Conservation (phyloP, 2,113 vertebrate species). For the Dipodomys merriami region DNA sequence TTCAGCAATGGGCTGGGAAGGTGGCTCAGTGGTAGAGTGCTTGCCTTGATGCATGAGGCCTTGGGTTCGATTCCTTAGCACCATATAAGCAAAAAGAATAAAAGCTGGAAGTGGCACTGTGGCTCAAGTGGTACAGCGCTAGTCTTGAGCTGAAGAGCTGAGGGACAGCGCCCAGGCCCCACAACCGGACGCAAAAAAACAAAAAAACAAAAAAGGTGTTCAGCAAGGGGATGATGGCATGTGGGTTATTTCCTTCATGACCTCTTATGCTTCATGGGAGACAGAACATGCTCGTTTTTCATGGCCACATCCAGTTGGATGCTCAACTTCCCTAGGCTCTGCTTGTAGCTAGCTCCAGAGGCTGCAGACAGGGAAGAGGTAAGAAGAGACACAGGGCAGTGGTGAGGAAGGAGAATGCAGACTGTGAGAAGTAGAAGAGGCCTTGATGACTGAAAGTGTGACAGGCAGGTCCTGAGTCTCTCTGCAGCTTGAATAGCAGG, state of each 20-base stretch:
- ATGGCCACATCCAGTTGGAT: neutral
- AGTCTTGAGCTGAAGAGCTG: too few relatives aligned
- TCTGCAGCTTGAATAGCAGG: neutral
- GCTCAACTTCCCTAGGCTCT: neutral
- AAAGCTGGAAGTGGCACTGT: too few relatives aligned
- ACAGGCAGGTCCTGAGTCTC: neutral
- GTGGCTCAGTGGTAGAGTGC: too few relatives aligned
- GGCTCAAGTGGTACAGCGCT: too few relatives aligned
- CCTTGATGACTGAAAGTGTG: neutral
- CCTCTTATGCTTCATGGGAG: neutral
- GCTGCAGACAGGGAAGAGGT: neutral
- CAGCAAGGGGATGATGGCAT: neutral
- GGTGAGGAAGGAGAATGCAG: neutral
- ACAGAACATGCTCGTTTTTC: neutral
- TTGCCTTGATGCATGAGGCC: too few relatives aligned
- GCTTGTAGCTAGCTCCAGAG: neutral
- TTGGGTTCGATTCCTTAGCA: too few relatives aligned
- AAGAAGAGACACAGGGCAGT: too few relatives aligned
- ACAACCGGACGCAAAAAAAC: too few relatives aligned
- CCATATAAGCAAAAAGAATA: too few relatives aligned
- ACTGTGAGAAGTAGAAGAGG: neutral
- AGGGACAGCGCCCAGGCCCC: too few relatives aligned
- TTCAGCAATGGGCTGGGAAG: neutral
- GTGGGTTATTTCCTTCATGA: conserved; percentile 3
- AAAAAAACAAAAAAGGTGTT: conserved; percentile 1